Conservation (phyloP, 2,888 invertebrate species). For the Chorisops tibialis region DNA sequence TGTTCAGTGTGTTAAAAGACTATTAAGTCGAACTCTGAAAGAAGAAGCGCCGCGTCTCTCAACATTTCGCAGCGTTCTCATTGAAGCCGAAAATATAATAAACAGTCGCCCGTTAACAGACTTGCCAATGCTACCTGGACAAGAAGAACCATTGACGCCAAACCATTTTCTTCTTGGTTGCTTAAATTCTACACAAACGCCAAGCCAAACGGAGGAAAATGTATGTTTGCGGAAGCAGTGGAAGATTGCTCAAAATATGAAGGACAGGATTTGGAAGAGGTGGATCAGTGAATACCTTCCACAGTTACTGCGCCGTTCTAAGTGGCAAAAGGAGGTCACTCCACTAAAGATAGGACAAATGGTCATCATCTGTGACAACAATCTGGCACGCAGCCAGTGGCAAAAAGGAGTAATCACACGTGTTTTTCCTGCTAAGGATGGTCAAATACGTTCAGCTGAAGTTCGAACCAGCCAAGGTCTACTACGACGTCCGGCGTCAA, state of each 20-base stretch:
- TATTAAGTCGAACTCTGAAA: constrained; percentile 25
- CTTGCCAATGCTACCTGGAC: background rate
- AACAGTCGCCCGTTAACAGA: constrained; percentile 28
- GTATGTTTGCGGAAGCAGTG: background rate
- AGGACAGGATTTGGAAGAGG: background rate
- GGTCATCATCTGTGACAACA: constrained; percentile 35
- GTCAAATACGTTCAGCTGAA: constrained; percentile 36
- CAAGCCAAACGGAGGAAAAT: background rate
- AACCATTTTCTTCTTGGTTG: constrained; percentile 1
- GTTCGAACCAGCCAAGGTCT: constrained; percentile 36
- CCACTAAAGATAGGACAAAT: constrained; percentile 26
- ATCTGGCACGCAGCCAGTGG: constrained; percentile 35
- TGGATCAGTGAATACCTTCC: no score
- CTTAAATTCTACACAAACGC: background rate
- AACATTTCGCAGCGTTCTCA: background rate
- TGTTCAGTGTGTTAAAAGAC: constrained; percentile 23
- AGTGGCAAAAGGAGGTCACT: constrained; percentile 26
- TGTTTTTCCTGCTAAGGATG: constrained; percentile 35
- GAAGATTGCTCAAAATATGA: background rate
- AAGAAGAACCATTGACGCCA: constrained; percentile 10
- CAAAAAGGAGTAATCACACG: constrained; percentile 31
- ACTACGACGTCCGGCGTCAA: constrained; percentile 35
- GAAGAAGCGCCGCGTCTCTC: constrained; percentile 32
- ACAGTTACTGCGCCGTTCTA: no score
- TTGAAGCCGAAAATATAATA: constrained; percentile 25